Conservation (phyloP, 1,140 invertebrate genomes). For the Bathynomus jamesi region DNA sequence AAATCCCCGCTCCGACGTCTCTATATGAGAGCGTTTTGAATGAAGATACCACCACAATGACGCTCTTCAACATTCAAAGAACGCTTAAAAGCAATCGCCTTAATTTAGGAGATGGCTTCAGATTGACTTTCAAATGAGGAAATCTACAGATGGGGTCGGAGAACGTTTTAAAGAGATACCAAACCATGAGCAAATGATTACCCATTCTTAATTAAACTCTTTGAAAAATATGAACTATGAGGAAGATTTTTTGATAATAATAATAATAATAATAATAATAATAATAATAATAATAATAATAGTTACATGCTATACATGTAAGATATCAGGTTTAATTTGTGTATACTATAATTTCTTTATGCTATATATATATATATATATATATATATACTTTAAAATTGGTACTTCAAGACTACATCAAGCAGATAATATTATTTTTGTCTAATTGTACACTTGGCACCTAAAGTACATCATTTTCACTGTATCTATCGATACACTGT, state of each 20-base stretch:
- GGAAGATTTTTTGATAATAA: background rate
- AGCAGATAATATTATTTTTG: too few relatives aligned
- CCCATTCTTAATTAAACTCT: too few relatives aligned
- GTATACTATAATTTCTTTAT: too few relatives aligned
- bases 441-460: too few relatives aligned
- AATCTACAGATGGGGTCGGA: background rate
- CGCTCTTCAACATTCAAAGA: background rate
- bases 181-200: background rate
- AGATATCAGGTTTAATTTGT: background rate
- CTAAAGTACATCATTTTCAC: too few relatives aligned
- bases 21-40: too few relatives aligned
- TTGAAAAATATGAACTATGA: background rate
- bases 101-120: background rate
- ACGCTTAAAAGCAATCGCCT: background rate
- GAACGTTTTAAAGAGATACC: background rate
- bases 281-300: constrained; percentile 3
- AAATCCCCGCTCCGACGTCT: too few relatives aligned
- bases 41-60: background rate
- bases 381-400: constrained; percentile 13
- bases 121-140: background rate
- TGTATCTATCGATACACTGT: too few relatives aligned
- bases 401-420: too few relatives aligned
- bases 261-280: constrained; percentile 3
- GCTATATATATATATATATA: constrained; percentile 14
- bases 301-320: background rate